Base-by-base conservation (phyloP, 2,113 vertebrate genomes). In the Muntiacus reevesi region DNA sequence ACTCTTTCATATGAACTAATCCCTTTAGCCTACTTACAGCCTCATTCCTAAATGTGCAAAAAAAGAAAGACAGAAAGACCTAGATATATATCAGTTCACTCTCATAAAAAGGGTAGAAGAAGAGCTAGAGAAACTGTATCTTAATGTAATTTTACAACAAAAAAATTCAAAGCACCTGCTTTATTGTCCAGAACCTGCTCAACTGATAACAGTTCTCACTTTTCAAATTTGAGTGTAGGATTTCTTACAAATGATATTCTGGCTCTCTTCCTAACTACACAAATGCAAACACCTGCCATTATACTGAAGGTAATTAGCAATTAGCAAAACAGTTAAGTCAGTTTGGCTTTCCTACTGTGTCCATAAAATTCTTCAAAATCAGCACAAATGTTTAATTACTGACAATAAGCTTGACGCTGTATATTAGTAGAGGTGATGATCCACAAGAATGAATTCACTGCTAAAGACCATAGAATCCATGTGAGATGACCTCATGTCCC, bases 321-420 rank as follows among this genome's bases (percentile, higher is more conserved):
- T 94, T 92, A 86, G 55, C 19, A 89, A 36, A 94, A 95, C 54
- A 96, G 85, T 83, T 86, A 91, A 96, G 95, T 85, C 94, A 87
- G 10, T 89, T 85, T 96, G 60, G 7, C 28, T 97, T 98, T 55
- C 52, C 57, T 92, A 50, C 7, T n/a, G 13, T 74, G 15, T 40
- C 97, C 21, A 91, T 88, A 98, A 98, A 94, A 93, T 21, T 27
- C 50, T 92, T 96, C 55, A 86, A 79, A 91, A 84, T 89, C 11
- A 87, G 74, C 33, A 74, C 57, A 96, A 96, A 67, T 59, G 1
- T 84, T 95, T 96, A 87, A 85, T 28, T 25, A n/a, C 7, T 62
- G 4, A 59, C 33, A 59, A 13, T 57, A 95, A 98, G 85, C 17
- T 25, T 36, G 23, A 30, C 89, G 71, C 45, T 6, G 3, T 67